Evolutionary conservation across 2,888 invertebrate genomes (phyloP).

Genomic region (Chouioia cunea): DNA sequence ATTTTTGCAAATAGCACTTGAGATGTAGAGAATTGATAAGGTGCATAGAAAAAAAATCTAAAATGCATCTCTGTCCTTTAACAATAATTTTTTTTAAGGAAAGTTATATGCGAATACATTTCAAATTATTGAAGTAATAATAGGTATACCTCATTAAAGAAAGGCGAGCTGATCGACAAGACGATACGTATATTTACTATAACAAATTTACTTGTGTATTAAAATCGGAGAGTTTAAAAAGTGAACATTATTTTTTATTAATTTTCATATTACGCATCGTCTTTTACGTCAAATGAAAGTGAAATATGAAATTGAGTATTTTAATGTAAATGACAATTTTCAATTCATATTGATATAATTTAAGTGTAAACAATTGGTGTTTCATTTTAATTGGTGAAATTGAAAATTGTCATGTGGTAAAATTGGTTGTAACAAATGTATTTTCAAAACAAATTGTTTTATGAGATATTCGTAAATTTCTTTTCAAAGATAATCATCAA

Average conservation of each 20-base stretch:
- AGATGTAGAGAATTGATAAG: no score
- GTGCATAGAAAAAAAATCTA: no score
- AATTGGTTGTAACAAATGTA: slow-evolving; percentile 13
- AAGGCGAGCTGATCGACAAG: no score
- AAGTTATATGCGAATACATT: no score
- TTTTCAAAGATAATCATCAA: slow-evolving; percentile 17
- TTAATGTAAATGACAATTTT: slow-evolving; percentile 24
- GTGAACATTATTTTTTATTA: not conserved
- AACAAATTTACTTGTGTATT: no score
- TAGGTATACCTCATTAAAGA: slow-evolving; percentile 12
- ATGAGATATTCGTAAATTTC: slow-evolving; percentile 4
- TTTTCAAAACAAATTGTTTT: slow-evolving; percentile 25
- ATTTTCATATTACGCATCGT: slow-evolving; percentile 26
- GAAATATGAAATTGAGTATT: slow-evolving; percentile 24
- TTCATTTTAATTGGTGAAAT: not conserved
- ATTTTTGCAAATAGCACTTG: slow-evolving; percentile 13
- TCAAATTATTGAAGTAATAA: not conserved
- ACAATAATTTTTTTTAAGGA: no score
- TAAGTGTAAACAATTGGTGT: no score
- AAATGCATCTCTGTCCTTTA: no score
- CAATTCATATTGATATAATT: not conserved
- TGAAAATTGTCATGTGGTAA: slow-evolving; percentile 18
- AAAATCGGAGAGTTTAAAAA: not conserved
- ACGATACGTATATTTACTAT: no score
- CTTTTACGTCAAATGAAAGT: slow-evolving; percentile 21